A percentile compares a stretch with the other conserved stretches of the same genome.
Conservation (phyloP, 1,140 invertebrate genomes). For the Scaptodrosophila lebanonensis region DNA sequence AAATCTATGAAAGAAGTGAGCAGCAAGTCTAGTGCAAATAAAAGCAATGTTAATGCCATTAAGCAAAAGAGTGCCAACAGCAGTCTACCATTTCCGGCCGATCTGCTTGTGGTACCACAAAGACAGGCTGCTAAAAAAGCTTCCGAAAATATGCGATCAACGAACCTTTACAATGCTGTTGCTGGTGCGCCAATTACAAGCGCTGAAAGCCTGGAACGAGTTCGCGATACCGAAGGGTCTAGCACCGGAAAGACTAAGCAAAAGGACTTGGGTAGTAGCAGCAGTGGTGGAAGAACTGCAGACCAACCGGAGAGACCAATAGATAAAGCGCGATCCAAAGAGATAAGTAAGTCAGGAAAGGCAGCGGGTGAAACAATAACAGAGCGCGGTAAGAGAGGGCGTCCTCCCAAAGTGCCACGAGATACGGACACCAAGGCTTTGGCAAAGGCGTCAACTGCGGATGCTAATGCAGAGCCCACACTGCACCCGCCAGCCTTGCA, state of each 20-base stretch:
- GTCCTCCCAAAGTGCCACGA: conserved; percentile 50
- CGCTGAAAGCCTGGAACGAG: conserved; percentile 39
- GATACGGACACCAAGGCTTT: conserved; percentile 24
- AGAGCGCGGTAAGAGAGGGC: conserved; percentile 60
- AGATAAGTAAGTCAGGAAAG: conserved; percentile 31
- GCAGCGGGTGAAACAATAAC: conserved; percentile 34
- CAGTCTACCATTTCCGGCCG: conserved; percentile 81
- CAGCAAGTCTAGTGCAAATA: conserved; percentile 11
- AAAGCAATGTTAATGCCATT: conserved; percentile 24
- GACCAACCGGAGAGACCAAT: conserved; percentile 16
- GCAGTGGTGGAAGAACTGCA: conserved; percentile 33
- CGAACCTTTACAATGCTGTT: conserved; percentile 69
- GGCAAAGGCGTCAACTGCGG: not conserved
- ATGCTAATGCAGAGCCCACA: conserved; percentile 9
- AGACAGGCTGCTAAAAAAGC: conserved; percentile 93
- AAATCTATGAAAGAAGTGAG: conserved; percentile 38
- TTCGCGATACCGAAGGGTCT: too few species aligned
- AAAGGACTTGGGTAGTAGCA: conserved; percentile 13
- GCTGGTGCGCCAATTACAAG: conserved; percentile 39
- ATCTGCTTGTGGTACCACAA: conserved; percentile 92
- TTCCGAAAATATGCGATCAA: conserved; percentile 88
- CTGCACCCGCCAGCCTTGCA: not conserved
- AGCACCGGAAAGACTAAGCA: conserved; percentile 16
- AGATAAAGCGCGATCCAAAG: conserved; percentile 45
- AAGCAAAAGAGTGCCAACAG: too few species aligned